Conservation (phyloP, 2,797 vertebrate genomes). For the Melanotaenia parkinsoni region DNA sequence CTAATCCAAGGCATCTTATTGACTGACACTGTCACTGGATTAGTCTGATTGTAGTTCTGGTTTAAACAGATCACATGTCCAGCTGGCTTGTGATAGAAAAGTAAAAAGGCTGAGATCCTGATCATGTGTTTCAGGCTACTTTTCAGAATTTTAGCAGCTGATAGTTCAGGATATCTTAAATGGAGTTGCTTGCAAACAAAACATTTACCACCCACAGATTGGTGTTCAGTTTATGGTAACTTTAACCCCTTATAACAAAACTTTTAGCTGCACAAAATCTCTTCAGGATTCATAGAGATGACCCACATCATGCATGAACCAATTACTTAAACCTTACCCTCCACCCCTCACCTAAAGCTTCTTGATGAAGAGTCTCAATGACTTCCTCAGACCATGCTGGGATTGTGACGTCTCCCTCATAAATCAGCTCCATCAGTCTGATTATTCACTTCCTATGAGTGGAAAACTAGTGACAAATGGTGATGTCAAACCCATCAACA, state of each 20-base stretch:
- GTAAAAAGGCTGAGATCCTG: slow-evolving; percentile 25
- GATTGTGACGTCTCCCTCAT: not conserved
- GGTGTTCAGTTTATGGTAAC: not conserved
- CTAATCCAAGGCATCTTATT: not conserved
- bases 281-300: not conserved
- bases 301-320: not conserved
- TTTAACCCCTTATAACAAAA: not conserved
- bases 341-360: not conserved
- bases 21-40: slow-evolving; percentile 16
- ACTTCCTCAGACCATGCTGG: not conserved
- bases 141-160: slow-evolving; percentile 33
- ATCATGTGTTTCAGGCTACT: slow-evolving; percentile 27
- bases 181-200: not conserved
- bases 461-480: not conserved
- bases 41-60: slow-evolving; percentile 25
- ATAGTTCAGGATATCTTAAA: not conserved
- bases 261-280: not conserved
- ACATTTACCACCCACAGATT: slow-evolving; percentile 31
- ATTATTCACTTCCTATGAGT: not conserved
- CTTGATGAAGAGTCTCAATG: not conserved
- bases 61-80: slow-evolving; percentile 9
- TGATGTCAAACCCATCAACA: not conserved
- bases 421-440: not conserved
- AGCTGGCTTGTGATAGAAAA: slow-evolving; percentile 30
- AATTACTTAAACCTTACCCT: not conserved